Evolutionary conservation across 2,888 invertebrate species (phyloP), one percentile per base, ranked within the genome.

Genomic region (Epinotia brunnichana): DNA sequence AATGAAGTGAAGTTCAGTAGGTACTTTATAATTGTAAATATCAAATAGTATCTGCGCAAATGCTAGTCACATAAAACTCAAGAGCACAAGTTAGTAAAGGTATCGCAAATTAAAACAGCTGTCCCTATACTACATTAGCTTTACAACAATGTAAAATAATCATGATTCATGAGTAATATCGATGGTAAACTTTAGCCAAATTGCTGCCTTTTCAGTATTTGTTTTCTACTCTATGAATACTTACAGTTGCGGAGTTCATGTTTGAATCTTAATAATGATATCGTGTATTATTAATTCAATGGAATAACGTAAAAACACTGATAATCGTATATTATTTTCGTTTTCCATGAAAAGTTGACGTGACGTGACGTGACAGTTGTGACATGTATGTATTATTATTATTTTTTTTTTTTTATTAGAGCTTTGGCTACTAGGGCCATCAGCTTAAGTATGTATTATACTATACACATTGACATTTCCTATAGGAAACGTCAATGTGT

Each of bases 211-310:
- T 41, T 10, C 13, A 59, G 11, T 39, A 24, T 35, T 19, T 2
- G 3, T 21, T 48, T 68, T 57, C 39, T 41, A 51, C 10, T 59
- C 24, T 67, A 53, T 41, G 59, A 67, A 73, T 77, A 89, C 92
- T 90, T 83, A 93, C 93, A 54, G 92, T 93, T 67, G 92, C 94
- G 29, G 94, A 92, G 81, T 89, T 92, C 92, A 93, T 93, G 64
- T 81, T 87, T 73, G 85, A 80, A 77, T 17, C 10, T 44, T 62
- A 17, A 17, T 21, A 24, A n/a, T 24, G 35, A 9, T 48, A 4
- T 13, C 7, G 48, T 13, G 53, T 3, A 60, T 19, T 48, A 13
- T 29, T 19, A 60, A 53, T 44, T 61, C 15, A n/a, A 13, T n/a
- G 11, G 19, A 44, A 60, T 19, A 67, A 21, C 53, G 53, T 15